A percentile compares a stretch with the other conserved stretches of the same genome.
Evolutionary conservation across 1,140 invertebrate genomes (phyloP).

Genomic region (Lethocerus indicus): DNA sequence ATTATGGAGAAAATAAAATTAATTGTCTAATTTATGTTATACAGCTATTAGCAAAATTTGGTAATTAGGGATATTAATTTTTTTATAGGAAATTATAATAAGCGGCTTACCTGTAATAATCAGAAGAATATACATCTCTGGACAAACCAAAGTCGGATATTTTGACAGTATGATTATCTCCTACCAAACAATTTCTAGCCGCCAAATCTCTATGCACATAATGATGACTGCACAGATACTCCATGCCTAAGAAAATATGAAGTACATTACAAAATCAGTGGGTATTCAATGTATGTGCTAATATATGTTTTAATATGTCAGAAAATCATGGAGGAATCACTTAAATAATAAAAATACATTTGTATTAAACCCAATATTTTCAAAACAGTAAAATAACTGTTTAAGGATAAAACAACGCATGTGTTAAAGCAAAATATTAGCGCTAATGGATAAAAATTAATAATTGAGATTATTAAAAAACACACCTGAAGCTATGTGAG

Average conservation of each 20-base stretch:
- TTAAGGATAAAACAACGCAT: background rate
- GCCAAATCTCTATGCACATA: slow-evolving; percentile 95
- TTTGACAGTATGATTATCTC: slow-evolving; percentile 83
- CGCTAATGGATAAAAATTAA: background rate
- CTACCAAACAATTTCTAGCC: slow-evolving; percentile 89
- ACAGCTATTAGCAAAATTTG: no score
- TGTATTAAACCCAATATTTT: background rate
- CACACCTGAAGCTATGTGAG: slow-evolving; percentile 74
- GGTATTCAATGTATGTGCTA: background rate
- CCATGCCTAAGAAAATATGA: slow-evolving; percentile 51
- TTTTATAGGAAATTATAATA: background rate
- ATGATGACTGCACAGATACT: slow-evolving; percentile 84
- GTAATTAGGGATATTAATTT: no score
- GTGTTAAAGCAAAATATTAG: background rate
- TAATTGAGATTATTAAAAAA: background rate
- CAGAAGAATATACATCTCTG: slow-evolving; percentile 77
- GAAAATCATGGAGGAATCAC: background rate
- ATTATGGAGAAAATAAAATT: background rate
- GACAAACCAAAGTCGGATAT: slow-evolving; percentile 94
- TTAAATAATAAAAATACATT: background rate
- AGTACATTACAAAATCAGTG: no score
- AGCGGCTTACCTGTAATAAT: slow-evolving; percentile 43
- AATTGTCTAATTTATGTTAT: no score
- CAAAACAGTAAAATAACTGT: background rate
- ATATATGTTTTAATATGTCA: background rate